These are phyloP conservation scores for Malaclemys terrapin DNA, from an alignment of 2,113 vertebrate species.

Conservation along the genomic window DNA sequence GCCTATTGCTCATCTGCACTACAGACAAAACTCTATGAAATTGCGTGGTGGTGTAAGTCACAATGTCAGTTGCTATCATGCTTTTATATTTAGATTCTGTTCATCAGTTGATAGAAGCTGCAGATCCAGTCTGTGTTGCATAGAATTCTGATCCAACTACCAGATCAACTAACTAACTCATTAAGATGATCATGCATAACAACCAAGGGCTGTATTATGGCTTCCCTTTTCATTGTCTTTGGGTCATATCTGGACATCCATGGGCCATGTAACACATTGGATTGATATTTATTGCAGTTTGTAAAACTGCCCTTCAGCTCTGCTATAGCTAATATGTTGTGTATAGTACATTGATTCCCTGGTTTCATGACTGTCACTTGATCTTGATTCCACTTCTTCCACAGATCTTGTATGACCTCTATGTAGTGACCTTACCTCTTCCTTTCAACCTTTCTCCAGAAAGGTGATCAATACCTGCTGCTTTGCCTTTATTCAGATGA, in stretches of 20 bases:
- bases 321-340: background rate
- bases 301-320: background rate
- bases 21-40: background rate
- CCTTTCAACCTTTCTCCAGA: slow-evolving; percentile 67
- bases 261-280: background rate
- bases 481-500: slow-evolving; percentile 76
- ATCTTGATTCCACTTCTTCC: slow-evolving; percentile 50
- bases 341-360: background rate
- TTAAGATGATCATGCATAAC: background rate
- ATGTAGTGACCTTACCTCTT: slow-evolving; percentile 62
- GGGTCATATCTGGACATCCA: background rate
- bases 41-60: background rate
- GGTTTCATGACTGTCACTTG: slow-evolving; percentile 21
- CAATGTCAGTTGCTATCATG: background rate
- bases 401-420: background rate
- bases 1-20: background rate
- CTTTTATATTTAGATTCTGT: background rate
- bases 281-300: background rate
- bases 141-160: background rate
- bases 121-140: background rate
- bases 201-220: background rate
- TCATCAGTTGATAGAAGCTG: background rate
- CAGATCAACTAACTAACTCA: background rate
- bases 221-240: background rate
- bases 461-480: slow-evolving; percentile 77